These are phyloP conservation scores for Rhyacichthys aspro DNA, from an alignment of 2,797 vertebrate genomes.

Conservation along the genomic window DNA sequence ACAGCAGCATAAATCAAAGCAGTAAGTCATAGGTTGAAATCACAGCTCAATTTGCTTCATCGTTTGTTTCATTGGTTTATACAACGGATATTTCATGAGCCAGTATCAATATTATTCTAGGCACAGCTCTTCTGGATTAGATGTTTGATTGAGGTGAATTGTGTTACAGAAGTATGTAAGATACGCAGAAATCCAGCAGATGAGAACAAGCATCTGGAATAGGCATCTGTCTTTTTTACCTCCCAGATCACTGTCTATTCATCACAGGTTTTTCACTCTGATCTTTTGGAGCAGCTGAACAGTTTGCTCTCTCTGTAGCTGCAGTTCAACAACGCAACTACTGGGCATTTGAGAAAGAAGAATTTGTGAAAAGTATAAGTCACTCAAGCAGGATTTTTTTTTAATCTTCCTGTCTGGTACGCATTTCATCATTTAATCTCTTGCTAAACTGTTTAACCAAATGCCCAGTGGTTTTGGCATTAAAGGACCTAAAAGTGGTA, in stretches of 20 bases:
- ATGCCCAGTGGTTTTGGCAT: no score
- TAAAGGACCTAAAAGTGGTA: no score
- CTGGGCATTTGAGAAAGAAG: no score
- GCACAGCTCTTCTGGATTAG: slow-evolving; percentile 34
- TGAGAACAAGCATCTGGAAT: slow-evolving; percentile 79
- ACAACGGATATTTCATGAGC: slow-evolving; percentile 44
- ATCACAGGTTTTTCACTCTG: slow-evolving; percentile 36
- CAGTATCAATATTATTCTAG: slow-evolving; percentile 63
- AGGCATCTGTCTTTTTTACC: slow-evolving; percentile 58
- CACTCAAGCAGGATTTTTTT: no score
- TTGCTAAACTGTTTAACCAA: no score
- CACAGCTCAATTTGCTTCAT: slow-evolving; percentile 20
- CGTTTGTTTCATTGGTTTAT: slow-evolving; percentile 51
- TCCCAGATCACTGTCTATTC: slow-evolving; percentile 41
- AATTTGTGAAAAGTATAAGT: no score
- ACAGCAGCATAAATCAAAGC: no score
- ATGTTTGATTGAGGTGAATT: slow-evolving; percentile 47
- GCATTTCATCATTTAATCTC: no score
- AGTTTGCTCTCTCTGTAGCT: neutral
- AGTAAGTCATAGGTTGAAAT: neutral
- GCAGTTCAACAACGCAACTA: no score
- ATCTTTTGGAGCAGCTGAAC: slow-evolving; percentile 17
- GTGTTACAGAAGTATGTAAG: slow-evolving; percentile 53
- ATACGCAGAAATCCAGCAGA: slow-evolving; percentile 63
- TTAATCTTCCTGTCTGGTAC: no score